phyloP scores from a whole-genome alignment of 2,888 invertebrate genomes.

The Parnassius mnemosyne region DNA sequence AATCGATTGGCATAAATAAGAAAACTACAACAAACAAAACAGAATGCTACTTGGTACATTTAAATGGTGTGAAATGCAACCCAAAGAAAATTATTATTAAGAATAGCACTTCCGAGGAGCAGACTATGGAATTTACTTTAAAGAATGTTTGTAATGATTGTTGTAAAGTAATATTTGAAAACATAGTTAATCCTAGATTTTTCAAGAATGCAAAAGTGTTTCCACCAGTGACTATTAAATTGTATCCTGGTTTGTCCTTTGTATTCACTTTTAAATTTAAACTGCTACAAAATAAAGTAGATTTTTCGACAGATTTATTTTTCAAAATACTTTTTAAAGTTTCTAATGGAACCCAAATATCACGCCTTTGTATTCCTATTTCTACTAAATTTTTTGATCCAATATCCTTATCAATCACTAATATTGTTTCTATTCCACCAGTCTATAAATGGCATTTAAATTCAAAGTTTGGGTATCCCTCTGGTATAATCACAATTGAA shows the following conservation, averaged over 20 bases:
- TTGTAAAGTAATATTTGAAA: conserved; percentile 50
- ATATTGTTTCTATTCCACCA: conserved; percentile 49
- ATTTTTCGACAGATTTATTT: conserved; percentile 42
- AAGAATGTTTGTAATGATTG: conserved; percentile 48
- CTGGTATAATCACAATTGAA: conserved; percentile 41
- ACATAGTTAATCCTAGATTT: conserved; percentile 41
- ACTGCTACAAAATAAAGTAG: conserved; percentile 39
- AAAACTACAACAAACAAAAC: conserved; percentile 33
- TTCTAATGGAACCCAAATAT: conserved; percentile 1
- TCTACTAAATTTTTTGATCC: conserved; percentile 36
- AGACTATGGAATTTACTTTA: conserved; percentile 51
- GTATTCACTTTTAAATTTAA: conserved; percentile 48
- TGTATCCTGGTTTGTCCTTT: conserved; percentile 57
- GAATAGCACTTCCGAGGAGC: conserved; percentile 39
- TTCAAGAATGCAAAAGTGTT: conserved; percentile 46
- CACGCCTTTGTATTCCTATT: conserved; percentile 48
- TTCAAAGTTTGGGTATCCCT: conserved; percentile 43
- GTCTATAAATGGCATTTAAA: conserved; percentile 60
- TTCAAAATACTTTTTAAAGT: conserved; percentile 30
- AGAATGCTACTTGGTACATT: conserved; percentile 39
- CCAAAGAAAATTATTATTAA: conserved; percentile 47
- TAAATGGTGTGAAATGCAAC: conserved; percentile 38
- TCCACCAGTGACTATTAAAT: conserved; percentile 47
- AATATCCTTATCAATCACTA: conserved; percentile 41
- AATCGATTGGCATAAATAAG: conserved; percentile 17